Conservation (phyloP, 1,140 invertebrate genomes). For the Leucophenga varia region DNA sequence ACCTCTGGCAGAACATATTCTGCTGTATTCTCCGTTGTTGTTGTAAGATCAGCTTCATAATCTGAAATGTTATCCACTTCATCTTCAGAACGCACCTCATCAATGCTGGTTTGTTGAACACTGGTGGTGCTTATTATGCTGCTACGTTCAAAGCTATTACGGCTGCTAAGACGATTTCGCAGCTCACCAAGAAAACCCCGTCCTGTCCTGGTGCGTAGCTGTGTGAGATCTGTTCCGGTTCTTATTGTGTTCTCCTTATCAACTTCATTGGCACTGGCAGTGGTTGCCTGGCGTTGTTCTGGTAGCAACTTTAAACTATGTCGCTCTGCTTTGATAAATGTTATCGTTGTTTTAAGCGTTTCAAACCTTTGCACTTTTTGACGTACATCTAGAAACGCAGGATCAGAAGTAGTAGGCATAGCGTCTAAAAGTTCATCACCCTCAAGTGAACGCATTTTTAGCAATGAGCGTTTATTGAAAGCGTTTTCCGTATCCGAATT, state of each 20-base stretch:
- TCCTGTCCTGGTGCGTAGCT: no score
- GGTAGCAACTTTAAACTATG: conserved; percentile 28
- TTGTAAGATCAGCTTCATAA: conserved; percentile 29
- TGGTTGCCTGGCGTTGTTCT: conserved; percentile 31
- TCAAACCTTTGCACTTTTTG: conserved; percentile 48
- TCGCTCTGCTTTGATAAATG: conserved; percentile 26
- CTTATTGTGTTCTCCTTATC: conserved; percentile 2
- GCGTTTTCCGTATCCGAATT: conserved; percentile 44
- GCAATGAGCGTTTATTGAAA: conserved; percentile 31
- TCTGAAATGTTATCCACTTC: conserved; percentile 49
- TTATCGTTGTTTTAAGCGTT: conserved; percentile 24
- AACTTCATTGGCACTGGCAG: conserved; percentile 21
- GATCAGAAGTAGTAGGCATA: conserved; percentile 27
- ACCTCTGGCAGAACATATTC: neutral
- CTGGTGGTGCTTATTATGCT: conserved; percentile 21
- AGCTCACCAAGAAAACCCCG: neutral
- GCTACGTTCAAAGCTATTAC: neutral
- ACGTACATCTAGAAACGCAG: conserved; percentile 38
- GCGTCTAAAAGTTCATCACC: neutral
- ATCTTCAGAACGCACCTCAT: conserved; percentile 50
- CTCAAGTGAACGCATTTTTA: conserved; percentile 32
- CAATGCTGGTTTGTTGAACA: conserved; percentile 27
- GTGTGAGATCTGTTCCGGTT: conserved; percentile 14
- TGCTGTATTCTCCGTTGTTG: neutral
- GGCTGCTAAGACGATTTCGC: no score